Evolutionary conservation across 1,140 invertebrate species (phyloP), one percentile per base, ranked within the genome.

Genomic region (Matsumurasca onukii): DNA sequence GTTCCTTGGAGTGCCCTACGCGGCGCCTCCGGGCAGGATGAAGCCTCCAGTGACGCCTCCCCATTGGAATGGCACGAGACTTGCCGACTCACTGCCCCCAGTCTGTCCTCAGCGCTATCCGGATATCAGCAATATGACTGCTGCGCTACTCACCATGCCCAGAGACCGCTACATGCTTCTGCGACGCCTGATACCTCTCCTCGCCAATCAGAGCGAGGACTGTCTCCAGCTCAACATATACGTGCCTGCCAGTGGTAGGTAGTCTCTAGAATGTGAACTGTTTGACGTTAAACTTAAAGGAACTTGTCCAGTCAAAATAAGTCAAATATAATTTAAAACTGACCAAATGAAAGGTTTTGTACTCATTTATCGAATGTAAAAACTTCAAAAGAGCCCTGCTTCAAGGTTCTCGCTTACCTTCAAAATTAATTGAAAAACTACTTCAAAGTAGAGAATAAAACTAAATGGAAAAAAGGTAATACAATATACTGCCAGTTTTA

Each of bases 221-320:
- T 97, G 94, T 78, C 85, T 97, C 51, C 91, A 90, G 77, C 84
- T 96, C 71, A 97, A 97, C 78, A 88, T 96, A 67, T 95, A 92
- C 77, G 91, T 93, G 67, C 93, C 93, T 67, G 88, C 87, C 80
- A 89, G 88, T 80, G 89, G 89, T 91, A 76, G 86, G 87, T 82
- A 52, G 1, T 45, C n/a, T n/a, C n/a, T n/a, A n/a, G n/a, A n/a
- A n/a, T n/a, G n/a, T n/a, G n/a, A n/a, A n/a, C n/a, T n/a, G n/a
- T n/a, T n/a, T n/a, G n/a, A n/a, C n/a, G n/a, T n/a, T n/a, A n/a
- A 5, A 27, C 52, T n/a, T n/a, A n/a, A n/a, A n/a, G n/a, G n/a
- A n/a, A n/a, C n/a, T n/a, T n/a, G n/a, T n/a, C n/a, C n/a, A n/a
- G n/a, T n/a, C n/a, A n/a, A n/a, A n/a, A n/a, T n/a, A n/a, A n/a